Evolutionary conservation across 2,113 vertebrate species (phyloP), one percentile per base, ranked within the genome.

Genomic region (Melierax canorus): DNA sequence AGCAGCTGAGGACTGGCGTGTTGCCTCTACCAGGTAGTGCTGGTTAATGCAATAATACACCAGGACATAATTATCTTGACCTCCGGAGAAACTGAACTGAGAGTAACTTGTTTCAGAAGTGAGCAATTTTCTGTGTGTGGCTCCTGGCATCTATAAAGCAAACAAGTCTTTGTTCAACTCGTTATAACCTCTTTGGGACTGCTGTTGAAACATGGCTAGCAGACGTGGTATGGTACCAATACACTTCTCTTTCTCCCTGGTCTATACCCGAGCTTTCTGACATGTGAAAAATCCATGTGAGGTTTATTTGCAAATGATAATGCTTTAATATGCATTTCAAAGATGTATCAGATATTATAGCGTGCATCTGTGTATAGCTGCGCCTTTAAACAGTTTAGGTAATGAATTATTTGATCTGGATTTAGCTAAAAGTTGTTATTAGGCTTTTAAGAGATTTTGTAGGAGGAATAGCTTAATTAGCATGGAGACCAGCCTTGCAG

Each of bases 71-170:
- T 86, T 97, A 81, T 60, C 39, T 72, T 2, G 9, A 46, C 66
- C 81, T 89, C 69, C 92, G 91, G 71, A 93, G 81, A 94, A 69
- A 53, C 11, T 38, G 58, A 95, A 86, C 75, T 71, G 67, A 60
- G 92, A 87, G 73, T 32, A 84, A 81, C 90, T 91, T 81, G 86
- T 94, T 96, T 94, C 88, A 92, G 50, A 63, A 94, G 68, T 36
- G 74, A 76, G 55, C 80, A 84, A 55, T 80, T 95, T 95, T 92
- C 80, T 58, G 53, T 75, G 66, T 86, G 92, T 96, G 92, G 84
- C 62, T 91, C 39, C 77, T 95, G 91, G 84, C 93, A 45, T 92
- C 75, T 71, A 34, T 81, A 93, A 93, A 92, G 86, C 83, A 88
- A 94, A 89, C 56, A 94, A 88, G 84, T 41, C 88, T 81, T 58